Evolutionary conservation across 2,113 vertebrate species (phyloP).

Genomic region (Eudyptes chrysolophus): DNA sequence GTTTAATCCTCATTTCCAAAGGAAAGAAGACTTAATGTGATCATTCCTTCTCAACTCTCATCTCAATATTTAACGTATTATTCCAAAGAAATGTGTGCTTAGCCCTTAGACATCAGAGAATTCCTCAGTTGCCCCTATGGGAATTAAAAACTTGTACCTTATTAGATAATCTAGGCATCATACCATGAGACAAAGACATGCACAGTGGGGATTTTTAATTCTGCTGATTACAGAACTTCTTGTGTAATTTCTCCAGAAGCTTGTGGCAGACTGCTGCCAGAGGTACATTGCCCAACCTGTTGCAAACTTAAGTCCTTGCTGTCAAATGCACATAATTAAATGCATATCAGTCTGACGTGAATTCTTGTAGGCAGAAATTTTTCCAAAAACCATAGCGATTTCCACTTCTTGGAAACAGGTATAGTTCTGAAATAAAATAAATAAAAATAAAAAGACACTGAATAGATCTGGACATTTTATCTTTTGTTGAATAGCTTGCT

Average conservation of each 20-base stretch:
- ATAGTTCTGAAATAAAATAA: neutral
- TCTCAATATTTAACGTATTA: neutral
- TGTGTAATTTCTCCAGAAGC: neutral
- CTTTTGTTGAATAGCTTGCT: neutral
- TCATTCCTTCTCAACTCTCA: neutral
- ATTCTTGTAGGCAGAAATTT: neutral
- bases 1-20: neutral
- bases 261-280: neutral
- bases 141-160: neutral
- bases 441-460: neutral
- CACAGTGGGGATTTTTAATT: neutral
- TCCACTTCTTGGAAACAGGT: neutral
- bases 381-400: neutral
- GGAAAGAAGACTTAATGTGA: neutral
- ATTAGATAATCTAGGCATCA: neutral
- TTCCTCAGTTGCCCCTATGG: neutral
- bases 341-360: accelerated
- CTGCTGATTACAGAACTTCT: neutral
- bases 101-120: neutral
- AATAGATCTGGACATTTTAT: neutral
- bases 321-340: neutral
- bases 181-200: accelerated
- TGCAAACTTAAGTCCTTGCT: neutral
- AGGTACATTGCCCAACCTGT: neutral
- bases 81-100: neutral